phyloP scores from a whole-genome alignment of 2,797 vertebrate genomes.

The Yasuhikotakia modesta region DNA sequence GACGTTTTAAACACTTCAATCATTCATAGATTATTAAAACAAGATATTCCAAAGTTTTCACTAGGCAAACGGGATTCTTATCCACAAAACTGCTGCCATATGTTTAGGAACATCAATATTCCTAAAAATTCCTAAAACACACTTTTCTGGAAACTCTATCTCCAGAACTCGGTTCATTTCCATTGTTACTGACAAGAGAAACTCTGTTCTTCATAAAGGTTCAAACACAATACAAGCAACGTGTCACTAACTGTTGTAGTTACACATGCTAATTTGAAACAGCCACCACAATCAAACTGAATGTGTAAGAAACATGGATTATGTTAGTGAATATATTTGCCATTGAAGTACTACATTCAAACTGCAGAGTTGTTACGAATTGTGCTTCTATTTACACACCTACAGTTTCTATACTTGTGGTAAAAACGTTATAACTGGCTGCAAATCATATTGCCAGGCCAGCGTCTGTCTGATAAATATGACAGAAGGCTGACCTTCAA shows the following conservation, averaged over 20 bases:
- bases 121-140: constrained; percentile 26
- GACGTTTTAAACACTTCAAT: neutral
- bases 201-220: constrained; percentile 2
- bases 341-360: constrained; percentile 3
- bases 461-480: neutral
- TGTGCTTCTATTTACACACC: constrained; percentile 2
- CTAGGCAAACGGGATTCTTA: neutral
- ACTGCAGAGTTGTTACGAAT: neutral
- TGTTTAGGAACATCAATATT: constrained; percentile 37
- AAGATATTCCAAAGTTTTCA: neutral
- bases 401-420: neutral
- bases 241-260: neutral
- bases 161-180: constrained; percentile 1
- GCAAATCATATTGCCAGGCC: neutral
- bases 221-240: constrained; percentile 19
- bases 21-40: neutral
- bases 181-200: neutral
- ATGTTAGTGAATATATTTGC: too few relatives aligned
- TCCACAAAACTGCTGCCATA: constrained; percentile 22
- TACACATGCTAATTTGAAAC: too few relatives aligned
- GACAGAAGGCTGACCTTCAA: neutral
- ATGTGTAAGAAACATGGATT: constrained; percentile 5
- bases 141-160: constrained; percentile 18
- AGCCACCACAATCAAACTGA: neutral
- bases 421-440: constrained; percentile 1